phyloP scores from a whole-genome alignment of 2,113 vertebrate genomes.

The Piprites chloris region DNA sequence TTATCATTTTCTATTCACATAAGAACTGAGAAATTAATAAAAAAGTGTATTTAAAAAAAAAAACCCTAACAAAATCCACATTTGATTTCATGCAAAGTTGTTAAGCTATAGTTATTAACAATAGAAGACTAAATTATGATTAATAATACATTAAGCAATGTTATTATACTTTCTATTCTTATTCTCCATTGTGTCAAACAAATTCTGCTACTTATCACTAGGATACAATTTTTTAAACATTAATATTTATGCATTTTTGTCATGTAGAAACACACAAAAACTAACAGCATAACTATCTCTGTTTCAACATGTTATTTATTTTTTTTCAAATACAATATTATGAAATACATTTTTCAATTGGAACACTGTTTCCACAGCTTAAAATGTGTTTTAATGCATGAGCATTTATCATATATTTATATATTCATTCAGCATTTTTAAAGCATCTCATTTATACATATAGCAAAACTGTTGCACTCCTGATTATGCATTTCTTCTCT shows the following conservation, averaged over 20 bases:
- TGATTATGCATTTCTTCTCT: background rate
- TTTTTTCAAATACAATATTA: background rate
- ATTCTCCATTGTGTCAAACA: background rate
- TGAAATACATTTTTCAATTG: background rate
- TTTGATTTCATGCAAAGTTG: background rate
- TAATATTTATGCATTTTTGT: background rate
- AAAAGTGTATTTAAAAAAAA: background rate
- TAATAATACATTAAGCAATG: background rate
- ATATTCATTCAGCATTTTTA: background rate
- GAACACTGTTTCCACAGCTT: background rate
- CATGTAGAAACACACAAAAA: background rate
- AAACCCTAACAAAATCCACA: too few relatives aligned
- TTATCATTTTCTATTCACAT: background rate
- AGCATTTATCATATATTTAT: background rate
- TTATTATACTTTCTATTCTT: background rate
- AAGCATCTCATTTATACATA: background rate
- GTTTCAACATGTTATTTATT: background rate
- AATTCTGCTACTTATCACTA: background rate
- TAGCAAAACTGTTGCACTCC: background rate
- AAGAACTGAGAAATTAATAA: background rate
- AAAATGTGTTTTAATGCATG: background rate
- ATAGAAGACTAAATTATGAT: background rate
- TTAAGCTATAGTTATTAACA: background rate
- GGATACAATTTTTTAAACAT: background rate
- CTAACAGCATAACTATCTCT: background rate